Evolutionary conservation across 92 coral and sea anemone species (phyloP), one percentile per base, ranked within the genome.

Genomic region (Porites evermanni): DNA sequence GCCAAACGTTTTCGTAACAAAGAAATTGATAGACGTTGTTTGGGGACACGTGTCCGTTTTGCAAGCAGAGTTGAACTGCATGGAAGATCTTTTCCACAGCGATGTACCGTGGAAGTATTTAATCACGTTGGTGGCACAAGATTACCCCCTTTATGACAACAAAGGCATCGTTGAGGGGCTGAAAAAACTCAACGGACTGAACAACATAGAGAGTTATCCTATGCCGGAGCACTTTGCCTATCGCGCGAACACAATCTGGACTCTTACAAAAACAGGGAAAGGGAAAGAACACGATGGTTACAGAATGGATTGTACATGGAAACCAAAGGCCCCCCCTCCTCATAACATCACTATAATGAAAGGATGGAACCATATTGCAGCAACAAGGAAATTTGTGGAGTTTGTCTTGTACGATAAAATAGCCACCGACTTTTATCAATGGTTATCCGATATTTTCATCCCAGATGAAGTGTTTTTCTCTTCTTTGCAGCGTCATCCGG

Each of bases 141-240:
- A 93, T 47, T 88, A 87, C 82, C 96, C 96, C 10, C 83, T 93
- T n/a, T 86, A 84, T 70, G 83, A 89, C n/a, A 93, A 93, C 64
- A 78, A 84, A 17, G 90, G 88, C 21, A 81, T 93, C 74, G 96
- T 93, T 21, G 75, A 67, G 58, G 89, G 77, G 7, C 75, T 93
- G 17, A 84, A 81, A 58, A 75, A 23, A 29, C 92, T 82, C 19
- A 67, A 84, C 12, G 92, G 92, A 21, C 65, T 73, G 4, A 93
- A 91, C 64, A 79, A 84, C 79, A 76, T 92, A 1, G 86, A 88
- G 64, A 84, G 89, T 53, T 29, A 50, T 8, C 72, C 52, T 0
- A 77, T 71, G 81, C 81, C 91, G 1, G 17, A 66, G 20, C 1
- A 29, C 1, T 80, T 67, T 53, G 74, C 54, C 18, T 56, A 80